Base-by-base conservation (phyloP, 2,888 invertebrate species). In the Calliphora vomitoria region DNA sequence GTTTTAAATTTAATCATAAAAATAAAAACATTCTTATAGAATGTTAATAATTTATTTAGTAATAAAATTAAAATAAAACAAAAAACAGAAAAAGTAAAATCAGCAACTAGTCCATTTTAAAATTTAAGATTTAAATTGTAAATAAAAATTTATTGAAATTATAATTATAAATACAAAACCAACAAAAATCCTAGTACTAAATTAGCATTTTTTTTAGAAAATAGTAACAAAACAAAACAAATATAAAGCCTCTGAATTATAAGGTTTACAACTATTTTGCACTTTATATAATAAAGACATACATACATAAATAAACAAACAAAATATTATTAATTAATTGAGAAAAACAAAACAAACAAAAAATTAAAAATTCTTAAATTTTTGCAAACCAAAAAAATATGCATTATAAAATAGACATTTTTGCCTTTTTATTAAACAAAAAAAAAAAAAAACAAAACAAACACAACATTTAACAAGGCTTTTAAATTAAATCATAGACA, bases 191-290 rank as follows among this genome's bases (percentile, higher is more conserved):
- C 78, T 87, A 87, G 82, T 79, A 87, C 58, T 85, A 85, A 87
- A 85, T 85, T 87, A 82, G 85, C 78, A 82, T 71, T 72, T 78
- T 80, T 75, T 75, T 87, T 82, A 82, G 82, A 68, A 64, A 82
- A 82, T 84, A 84, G 74, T 31, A 75, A 76, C 3, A 68, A 78
- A 68, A 79, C 74, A 74, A 50, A 81, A 38, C 41, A 78, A 87
- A 84, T 74, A 78, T 68, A 60, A 83, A 87, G 87, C 87, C 87
- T 87, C 87, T 87, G 87, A 87, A 85, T 85, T 87, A 78, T 85
- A 87, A 87, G 87, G 87, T 87, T 87, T 87, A 87, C 85, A 87
- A 87, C 87, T 87, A 87, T 87, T 87, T 87, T 87, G 87, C 87
- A 87, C 87, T 87, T 87, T 87, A 85, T 88, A 88, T 76, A 88